A percentile compares a stretch with the other conserved stretches of the same genome.
Evolutionary conservation across 2,113 vertebrate species (phyloP).

Genomic region (Ardeotis arabs): DNA sequence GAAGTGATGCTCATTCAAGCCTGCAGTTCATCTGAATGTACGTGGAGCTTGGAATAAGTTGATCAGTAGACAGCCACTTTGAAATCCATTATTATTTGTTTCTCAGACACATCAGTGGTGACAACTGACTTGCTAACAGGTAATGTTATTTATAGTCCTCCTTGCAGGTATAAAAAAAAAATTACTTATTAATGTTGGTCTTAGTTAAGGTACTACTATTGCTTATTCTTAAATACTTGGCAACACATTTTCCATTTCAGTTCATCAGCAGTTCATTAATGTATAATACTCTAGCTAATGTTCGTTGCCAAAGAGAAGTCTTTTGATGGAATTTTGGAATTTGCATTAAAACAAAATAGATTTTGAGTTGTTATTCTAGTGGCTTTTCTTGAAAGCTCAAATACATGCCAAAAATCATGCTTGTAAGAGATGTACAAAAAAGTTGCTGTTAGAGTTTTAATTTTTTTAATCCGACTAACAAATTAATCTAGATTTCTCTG

Average conservation of each 20-base stretch:
- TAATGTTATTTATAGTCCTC: conserved; percentile 13
- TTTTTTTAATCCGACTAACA: neutral
- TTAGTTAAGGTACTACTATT: neutral
- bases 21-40: neutral
- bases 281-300: neutral
- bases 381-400: neutral
- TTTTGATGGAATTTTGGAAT: conserved; percentile 13
- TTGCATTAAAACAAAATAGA: neutral
- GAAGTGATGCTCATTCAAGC: neutral
- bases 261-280: neutral
- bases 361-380: neutral
- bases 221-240: neutral
- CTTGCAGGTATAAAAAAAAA: neutral
- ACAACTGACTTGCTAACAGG: conserved; percentile 6
- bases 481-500: conserved; percentile 25
- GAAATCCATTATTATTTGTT: neutral
- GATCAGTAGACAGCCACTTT: neutral
- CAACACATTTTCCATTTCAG: neutral
- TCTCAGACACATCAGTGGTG: neutral
- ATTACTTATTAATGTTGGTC: neutral
- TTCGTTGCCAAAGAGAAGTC: neutral
- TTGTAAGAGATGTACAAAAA: neutral
- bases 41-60: neutral
- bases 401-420: neutral
- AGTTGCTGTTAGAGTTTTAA: neutral